These are phyloP conservation scores for Pandemis cinnamomeana DNA, from an alignment of 2,888 invertebrate genomes.

Conservation along the genomic window DNA sequence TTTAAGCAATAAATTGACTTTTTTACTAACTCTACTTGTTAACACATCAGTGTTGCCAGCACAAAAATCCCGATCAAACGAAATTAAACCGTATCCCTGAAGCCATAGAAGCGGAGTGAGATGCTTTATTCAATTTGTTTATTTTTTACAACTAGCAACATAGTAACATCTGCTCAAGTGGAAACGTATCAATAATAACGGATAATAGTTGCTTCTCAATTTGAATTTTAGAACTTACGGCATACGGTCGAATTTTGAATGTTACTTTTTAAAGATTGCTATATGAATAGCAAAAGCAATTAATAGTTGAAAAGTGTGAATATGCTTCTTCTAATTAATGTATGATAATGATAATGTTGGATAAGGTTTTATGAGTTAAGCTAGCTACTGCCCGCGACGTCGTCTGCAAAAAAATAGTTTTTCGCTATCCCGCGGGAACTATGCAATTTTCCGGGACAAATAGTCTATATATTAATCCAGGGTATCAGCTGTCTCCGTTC, in stretches of 20 bases:
- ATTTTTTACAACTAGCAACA: conserved; percentile 35
- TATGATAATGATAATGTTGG: conserved; percentile 19
- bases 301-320: conserved; percentile 34
- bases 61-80: neutral
- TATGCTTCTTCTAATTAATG: conserved; percentile 30
- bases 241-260: neutral
- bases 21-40: conserved; percentile 37
- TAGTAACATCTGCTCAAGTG: conserved; percentile 53
- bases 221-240: neutral
- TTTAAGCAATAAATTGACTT: conserved; percentile 18
- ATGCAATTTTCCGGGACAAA: no score
- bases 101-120: neutral
- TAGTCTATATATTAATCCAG: no score
- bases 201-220: neutral
- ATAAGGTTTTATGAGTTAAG: conserved; percentile 22
- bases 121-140: conserved; percentile 1
- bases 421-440: no score
- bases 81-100: neutral
- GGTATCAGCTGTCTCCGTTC: no score
- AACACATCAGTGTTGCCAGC: conserved; percentile 38
- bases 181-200: conserved; percentile 46
- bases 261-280: neutral
- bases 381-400: neutral
- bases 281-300: neutral
- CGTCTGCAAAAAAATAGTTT: no score